Base-by-base conservation (phyloP, 1,140 invertebrate genomes). In the Sycobia sp. region DNA sequence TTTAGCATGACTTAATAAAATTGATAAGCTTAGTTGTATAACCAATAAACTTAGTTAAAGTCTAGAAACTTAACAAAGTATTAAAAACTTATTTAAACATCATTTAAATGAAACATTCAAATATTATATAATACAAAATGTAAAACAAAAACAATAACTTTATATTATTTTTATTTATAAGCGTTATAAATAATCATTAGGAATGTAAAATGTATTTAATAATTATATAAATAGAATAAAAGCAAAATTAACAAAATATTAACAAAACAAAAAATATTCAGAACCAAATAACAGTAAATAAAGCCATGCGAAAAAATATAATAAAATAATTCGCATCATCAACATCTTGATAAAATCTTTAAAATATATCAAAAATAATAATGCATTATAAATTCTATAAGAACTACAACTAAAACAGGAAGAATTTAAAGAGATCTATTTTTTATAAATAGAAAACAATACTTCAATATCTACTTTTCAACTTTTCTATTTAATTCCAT, bases 401-500 rank as follows among this genome's bases (percentile, higher is more conserved):
- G n/a, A n/a, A 51, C 5, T 49, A 7, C 22, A 58, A 44, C 7
- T 14, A 29, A 29, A 59, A 59, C n/a, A n/a, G 20, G 20, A n/a
- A 51, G 25, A 39, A 59, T 7, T 60, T 32, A 18, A 14, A 58
- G 29, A 46, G 13, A 53, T 43, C 29, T 46, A 34, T 20, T 65
- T 14, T 23, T 50, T 20, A 10, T 50, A 22, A 36, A 27, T 62
- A 34, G 34, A 32, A 23, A 23, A 63, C 7, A 16, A 50, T 58
- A 58, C 57, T 67, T 67, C 46, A 47, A 50, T 29, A n/a, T n/a
- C n/a, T 64, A 55, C 69, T 58, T 71, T 69, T 75, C 71, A 76
- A 77, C 75, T 75, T 70, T 72, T 72, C 69, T 56, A 58, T 67
- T 72, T 71, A 62, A 71, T 68, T 71, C 47, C 53, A 62, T 41